Percentiles rank a stretch among this genome's conserved stretches.
phyloP scores from a whole-genome alignment of 2,113 vertebrate species.

The Xiphophorus couchianus region DNA sequence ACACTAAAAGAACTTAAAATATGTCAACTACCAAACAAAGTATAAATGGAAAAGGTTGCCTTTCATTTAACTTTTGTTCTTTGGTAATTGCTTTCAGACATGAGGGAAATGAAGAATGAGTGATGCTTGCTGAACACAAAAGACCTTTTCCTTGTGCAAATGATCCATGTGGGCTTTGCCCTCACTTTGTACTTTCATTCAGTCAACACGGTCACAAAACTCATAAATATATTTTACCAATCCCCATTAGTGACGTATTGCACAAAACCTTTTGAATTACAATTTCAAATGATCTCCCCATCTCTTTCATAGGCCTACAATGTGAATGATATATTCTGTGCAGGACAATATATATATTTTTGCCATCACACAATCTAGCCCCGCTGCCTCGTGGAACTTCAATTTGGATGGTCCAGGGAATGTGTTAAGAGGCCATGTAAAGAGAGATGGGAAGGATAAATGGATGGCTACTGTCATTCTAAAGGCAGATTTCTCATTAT shows the following conservation, averaged over 20 bases:
- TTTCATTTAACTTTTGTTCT: constrained; percentile 54
- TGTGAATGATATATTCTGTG: constrained; percentile 48
- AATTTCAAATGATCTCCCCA: constrained; percentile 42
- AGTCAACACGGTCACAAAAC: constrained; percentile 52
- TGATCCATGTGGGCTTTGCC: constrained; percentile 14
- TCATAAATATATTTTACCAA: constrained; percentile 52
- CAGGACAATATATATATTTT: constrained; percentile 35
- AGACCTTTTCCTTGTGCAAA: constrained; percentile 25
- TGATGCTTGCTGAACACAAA: constrained; percentile 37
- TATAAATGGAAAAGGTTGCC: constrained; percentile 52
- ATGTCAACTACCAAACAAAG: constrained; percentile 46
- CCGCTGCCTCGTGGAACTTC: constrained; percentile 36
- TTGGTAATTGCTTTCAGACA: constrained; percentile 37
- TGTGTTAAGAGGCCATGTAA: constrained; percentile 29
- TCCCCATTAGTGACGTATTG: constrained; percentile 39
- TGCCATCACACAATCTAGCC: constrained; percentile 41
- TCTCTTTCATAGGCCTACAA: constrained; percentile 42
- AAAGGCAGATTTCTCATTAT: constrained; percentile 73
- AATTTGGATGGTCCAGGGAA: constrained; percentile 40
- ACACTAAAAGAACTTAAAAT: constrained; percentile 51
- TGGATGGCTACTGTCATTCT: constrained; percentile 64
- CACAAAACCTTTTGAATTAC: constrained; percentile 41
- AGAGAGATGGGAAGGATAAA: constrained; percentile 54
- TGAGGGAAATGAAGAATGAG: constrained; percentile 49
- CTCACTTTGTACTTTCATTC: constrained; percentile 37